A percentile compares a stretch with the other conserved stretches of the same genome.
phyloP scores from a whole-genome alignment of 2,888 invertebrate species.

The Clivina fossor region DNA sequence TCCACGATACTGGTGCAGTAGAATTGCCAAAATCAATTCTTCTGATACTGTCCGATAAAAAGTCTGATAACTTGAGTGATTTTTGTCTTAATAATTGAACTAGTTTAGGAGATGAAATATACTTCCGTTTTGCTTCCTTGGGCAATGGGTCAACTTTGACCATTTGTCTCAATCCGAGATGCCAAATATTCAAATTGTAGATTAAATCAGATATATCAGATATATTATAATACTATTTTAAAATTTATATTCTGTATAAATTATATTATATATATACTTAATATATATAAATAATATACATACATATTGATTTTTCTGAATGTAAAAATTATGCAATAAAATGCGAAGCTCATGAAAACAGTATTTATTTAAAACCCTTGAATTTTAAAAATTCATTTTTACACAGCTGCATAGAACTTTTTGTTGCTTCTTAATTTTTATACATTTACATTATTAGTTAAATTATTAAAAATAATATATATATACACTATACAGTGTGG shows the following conservation, averaged over 20 bases:
- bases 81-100: conserved; percentile 32
- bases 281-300: conserved; percentile 28
- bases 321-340: conserved; percentile 33
- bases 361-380: no score
- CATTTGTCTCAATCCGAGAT: conserved; percentile 28
- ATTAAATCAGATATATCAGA: conserved; percentile 27
- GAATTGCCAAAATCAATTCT: conserved; percentile 25
- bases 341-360: conserved; percentile 28
- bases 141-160: conserved; percentile 26
- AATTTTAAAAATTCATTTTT: no score
- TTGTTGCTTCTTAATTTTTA: not conserved
- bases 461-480: not conserved
- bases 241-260: conserved; percentile 34
- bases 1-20: conserved; percentile 33
- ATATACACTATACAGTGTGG: no score
- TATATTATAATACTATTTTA: conserved; percentile 33
- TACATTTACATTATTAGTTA: not conserved
- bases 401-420: no score
- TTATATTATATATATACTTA: conserved; percentile 30
- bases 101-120: conserved; percentile 29
- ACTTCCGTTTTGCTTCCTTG: conserved; percentile 34
- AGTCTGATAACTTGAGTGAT: conserved; percentile 35
- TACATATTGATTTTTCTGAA: conserved; percentile 28
- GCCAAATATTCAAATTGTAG: conserved; percentile 33
- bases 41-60: conserved; percentile 34